Conservation (phyloP, 2,113 vertebrate species). For the Gadus chalcogrammus region DNA sequence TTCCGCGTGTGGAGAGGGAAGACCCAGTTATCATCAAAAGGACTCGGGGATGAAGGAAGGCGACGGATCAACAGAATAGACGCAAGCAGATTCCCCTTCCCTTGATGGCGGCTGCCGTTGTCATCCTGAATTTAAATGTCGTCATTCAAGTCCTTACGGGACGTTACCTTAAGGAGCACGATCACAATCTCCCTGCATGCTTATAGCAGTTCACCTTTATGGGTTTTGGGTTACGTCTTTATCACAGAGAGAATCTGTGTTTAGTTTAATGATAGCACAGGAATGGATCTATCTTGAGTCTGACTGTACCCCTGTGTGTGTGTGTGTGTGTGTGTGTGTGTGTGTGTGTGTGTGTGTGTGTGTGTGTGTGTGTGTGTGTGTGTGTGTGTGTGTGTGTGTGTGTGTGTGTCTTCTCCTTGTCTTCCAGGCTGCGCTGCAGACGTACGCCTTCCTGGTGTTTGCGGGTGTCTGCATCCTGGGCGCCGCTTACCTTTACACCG, state of each 20-base stretch:
- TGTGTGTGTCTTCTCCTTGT: constrained; percentile 9
- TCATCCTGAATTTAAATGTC: no score
- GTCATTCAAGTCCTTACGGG: no score
- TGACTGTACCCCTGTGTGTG: not conserved
- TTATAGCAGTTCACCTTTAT: no score
- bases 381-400: constrained; percentile 56
- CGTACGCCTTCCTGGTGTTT: constrained; percentile 89
- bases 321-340: constrained; percentile 1
- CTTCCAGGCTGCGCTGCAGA: constrained; percentile 75
- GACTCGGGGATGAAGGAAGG: no score
- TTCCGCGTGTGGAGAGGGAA: no score
- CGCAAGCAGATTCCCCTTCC: no score
- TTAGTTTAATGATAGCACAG: not conserved
- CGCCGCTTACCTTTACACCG: constrained; percentile 77
- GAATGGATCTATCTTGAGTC: no score
- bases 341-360: constrained; percentile 1
- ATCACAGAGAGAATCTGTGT: not conserved
- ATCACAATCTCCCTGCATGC: no score
- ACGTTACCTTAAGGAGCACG: no score
- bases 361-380: not conserved
- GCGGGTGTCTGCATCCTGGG: constrained; percentile 76
- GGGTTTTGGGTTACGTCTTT: not conserved
- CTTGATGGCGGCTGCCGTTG: no score
- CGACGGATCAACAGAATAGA: no score
- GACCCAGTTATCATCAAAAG: no score